Base-by-base conservation (phyloP, 2,888 invertebrate species). In the Pyrrhia umbra region DNA sequence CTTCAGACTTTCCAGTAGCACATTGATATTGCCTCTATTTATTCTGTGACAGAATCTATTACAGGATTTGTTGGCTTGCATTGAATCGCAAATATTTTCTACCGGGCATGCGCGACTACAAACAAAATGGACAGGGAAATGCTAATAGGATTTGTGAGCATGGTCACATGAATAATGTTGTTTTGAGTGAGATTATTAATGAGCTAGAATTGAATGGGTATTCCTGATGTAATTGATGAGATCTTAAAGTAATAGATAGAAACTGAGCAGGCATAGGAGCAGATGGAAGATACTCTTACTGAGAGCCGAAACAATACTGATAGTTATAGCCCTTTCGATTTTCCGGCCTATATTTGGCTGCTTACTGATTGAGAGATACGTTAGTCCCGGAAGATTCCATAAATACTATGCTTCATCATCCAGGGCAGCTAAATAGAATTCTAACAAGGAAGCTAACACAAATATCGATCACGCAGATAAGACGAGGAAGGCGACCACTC, bases 121-220 rank as follows among this genome's bases (percentile, higher is more conserved):
- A 77, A 65, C 64, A 61, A 64, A 74, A 71, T 73, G 51, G 67
- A 77, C 75, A 59, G 67, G 67, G 77, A 81, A 81, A 82, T 80
- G 75, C 65, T 77, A 79, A 81, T 81, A 73, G 71, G 66, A 84
- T 85, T 85, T 84, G 81, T 70, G 75, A 64, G 68, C 72, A 70
- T 69, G 63, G 60, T 47, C 50, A 67, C 58, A 71, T 80, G 80
- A 85, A 77, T 81, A 72, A 83, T 84, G 79, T 75, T 73, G 71
- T 75, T 81, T 81, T 71, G 60, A 79, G 52, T 63, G 40, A 75
- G 59, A 79, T 78, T 80, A 80, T 75, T 80, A 78, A 69, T 65
- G 63, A 74, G 57, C 57, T 56, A 46, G 62, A 58, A 58, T 68
- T 77, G 66, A 74, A 77, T 74, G 56, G 51, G 62, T 40, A 47